Evolutionary conservation across 2,888 invertebrate genomes (phyloP).

Genomic region (Julus scanicus): DNA sequence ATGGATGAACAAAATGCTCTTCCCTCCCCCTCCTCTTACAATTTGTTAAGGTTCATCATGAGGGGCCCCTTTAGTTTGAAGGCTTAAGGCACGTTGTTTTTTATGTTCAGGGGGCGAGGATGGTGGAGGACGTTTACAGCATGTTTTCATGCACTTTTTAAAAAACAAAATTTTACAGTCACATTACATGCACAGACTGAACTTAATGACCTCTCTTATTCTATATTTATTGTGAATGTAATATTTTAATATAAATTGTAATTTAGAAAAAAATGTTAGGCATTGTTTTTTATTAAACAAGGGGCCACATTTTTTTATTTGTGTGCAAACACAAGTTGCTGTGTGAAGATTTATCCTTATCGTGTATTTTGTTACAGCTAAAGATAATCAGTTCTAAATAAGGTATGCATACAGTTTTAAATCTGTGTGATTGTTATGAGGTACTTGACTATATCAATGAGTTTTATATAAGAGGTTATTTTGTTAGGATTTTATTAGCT

Average conservation of each 20-base stretch:
- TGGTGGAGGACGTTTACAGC: background rate
- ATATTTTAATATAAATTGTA: too few species aligned
- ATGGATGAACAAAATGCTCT: constrained; percentile 43
- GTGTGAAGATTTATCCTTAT: background rate
- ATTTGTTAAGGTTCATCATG: constrained; percentile 29
- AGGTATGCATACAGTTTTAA: background rate
- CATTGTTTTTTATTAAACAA: too few species aligned
- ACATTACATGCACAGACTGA: background rate
- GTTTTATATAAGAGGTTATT: background rate
- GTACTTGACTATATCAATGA: background rate
- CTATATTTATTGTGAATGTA: too few species aligned
- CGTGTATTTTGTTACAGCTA: background rate
- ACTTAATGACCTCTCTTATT: too few species aligned
- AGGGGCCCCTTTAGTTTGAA: background rate
- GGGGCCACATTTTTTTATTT: background rate
- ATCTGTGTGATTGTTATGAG: background rate
- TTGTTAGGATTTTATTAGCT: background rate
- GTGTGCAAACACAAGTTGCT: background rate
- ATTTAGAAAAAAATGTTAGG: too few species aligned
- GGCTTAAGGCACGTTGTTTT: background rate
- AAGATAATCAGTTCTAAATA: background rate
- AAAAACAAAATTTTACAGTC: background rate
- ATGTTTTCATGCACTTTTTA: background rate
- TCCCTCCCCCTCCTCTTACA: constrained; percentile 24
- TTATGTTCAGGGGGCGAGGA: background rate